phyloP scores from a whole-genome alignment of 2,113 vertebrate species.

The Pelodiscus sinensis region DNA sequence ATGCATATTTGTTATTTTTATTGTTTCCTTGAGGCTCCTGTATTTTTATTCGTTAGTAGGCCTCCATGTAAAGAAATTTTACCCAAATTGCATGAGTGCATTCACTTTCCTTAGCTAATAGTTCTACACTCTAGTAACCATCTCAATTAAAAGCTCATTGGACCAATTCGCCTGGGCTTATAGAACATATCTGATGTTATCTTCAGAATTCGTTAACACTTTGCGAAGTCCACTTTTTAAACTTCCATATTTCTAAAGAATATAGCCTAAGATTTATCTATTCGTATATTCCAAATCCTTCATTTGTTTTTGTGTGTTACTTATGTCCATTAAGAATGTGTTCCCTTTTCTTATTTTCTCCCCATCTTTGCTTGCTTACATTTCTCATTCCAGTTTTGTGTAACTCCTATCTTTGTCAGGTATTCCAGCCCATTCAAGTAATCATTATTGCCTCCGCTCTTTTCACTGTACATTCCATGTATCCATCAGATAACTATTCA shows the following conservation, averaged over 20 bases:
- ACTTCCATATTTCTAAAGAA: not conserved
- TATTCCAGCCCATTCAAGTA: not conserved
- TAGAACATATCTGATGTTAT: not conserved
- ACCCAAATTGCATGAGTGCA: not conserved
- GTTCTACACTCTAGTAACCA: not conserved
- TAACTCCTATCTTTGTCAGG: not conserved
- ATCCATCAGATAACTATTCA: not conserved
- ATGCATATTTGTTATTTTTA: not conserved
- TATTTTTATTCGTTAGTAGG: not conserved
- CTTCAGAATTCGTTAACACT: not conserved
- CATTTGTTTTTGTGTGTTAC: rapidly evolving
- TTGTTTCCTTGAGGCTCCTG: not conserved
- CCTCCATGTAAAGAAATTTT: not conserved
- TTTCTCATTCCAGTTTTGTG: not conserved
- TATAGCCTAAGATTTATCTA: not conserved
- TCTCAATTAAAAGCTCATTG: not conserved
- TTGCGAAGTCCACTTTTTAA: not conserved
- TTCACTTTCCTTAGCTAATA: not conserved
- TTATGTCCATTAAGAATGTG: rapidly evolving
- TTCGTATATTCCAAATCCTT: not conserved
- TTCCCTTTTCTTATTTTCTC: not conserved
- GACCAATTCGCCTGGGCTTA: not conserved
- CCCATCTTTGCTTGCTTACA: rapidly evolving
- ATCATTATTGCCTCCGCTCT: not conserved
- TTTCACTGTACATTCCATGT: not conserved